Evolutionary conservation across 2,888 invertebrate species (phyloP).

Genomic region (Mellilla xanthometata): DNA sequence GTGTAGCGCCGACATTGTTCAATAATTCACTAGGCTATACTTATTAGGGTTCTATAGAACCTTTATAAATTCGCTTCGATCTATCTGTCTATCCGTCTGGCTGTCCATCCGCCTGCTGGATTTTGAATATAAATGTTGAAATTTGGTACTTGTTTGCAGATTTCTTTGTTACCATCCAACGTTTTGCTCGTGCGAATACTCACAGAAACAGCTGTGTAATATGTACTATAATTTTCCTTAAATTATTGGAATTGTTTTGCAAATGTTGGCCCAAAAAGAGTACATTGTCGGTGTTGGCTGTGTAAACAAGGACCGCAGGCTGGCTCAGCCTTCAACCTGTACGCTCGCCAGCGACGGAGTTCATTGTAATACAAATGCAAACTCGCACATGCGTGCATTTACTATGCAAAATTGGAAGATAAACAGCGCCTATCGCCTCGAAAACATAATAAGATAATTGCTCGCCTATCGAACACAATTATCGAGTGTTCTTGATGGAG

Average conservation of each 20-base stretch:
- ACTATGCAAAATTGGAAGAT: conserved; percentile 56
- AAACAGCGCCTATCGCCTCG: conserved; percentile 48
- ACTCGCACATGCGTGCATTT: conserved; percentile 41
- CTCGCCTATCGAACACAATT: conserved; percentile 61
- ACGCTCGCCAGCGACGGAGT: conserved; percentile 35
- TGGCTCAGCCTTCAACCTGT: conserved; percentile 35
- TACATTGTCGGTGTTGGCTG: conserved; percentile 7
- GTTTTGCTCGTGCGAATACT: not conserved
- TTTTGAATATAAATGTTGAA: no score
- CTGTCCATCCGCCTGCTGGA: no score
- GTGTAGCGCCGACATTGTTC: no score
- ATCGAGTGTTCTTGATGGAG: conserved; percentile 71
- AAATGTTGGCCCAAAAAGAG: conserved; percentile 15
- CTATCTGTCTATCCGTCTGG: no score
- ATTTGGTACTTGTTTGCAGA: no score
- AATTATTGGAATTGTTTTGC: not conserved
- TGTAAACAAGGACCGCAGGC: conserved; percentile 16
- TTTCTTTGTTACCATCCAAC: no score
- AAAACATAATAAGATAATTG: conserved; percentile 68
- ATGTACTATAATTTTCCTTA: conserved; percentile 1
- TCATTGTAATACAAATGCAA: conserved; percentile 30
- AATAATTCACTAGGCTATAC: no score
- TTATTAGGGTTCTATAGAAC: no score
- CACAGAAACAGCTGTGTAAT: conserved; percentile 9
- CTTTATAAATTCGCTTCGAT: no score